phyloP scores from a whole-genome alignment of 1,140 invertebrate genomes.

The Steinernema khuongi region DNA sequence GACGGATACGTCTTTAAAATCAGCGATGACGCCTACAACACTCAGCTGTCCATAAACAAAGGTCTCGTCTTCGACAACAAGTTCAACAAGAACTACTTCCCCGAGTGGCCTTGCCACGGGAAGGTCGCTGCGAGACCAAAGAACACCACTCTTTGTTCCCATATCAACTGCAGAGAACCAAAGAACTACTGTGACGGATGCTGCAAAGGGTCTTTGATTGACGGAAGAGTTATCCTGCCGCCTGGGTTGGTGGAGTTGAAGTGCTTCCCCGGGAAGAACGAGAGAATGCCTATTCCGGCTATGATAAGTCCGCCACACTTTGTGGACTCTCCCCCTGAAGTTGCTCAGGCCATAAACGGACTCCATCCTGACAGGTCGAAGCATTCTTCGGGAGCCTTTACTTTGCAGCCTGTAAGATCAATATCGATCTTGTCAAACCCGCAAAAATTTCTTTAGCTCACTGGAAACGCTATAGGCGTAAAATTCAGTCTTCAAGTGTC shows the following conservation, averaged over 20 bases:
- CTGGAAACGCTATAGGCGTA: constrained; percentile 23
- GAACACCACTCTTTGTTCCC: background rate
- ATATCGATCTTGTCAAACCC: background rate
- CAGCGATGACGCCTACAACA: constrained; percentile 29
- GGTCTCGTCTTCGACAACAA: constrained; percentile 21
- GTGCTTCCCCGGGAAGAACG: constrained; percentile 19
- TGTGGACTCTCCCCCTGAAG: constrained; percentile 18
- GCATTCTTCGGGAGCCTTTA: background rate
- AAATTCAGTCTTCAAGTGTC: constrained; percentile 23
- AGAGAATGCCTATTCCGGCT: constrained; percentile 13
- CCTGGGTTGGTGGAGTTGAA: constrained; percentile 20
- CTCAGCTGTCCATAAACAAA: constrained; percentile 15
- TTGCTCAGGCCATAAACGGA: constrained; percentile 13
- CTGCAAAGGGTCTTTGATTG: background rate
- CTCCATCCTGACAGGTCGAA: constrained; percentile 12
- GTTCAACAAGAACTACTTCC: constrained; percentile 26
- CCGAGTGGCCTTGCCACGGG: constrained; percentile 25
- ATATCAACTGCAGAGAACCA: background rate
- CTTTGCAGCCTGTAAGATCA: background rate
- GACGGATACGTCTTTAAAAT: constrained; percentile 23
- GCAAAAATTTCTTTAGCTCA: constrained; percentile 12
- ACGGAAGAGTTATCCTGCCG: constrained; percentile 14
- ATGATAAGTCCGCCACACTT: constrained; percentile 28
- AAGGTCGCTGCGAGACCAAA: background rate
- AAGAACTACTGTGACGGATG: background rate